Evolutionary conservation across 2,888 invertebrate genomes (phyloP).

Genomic region (Gasteruption jaculator): DNA sequence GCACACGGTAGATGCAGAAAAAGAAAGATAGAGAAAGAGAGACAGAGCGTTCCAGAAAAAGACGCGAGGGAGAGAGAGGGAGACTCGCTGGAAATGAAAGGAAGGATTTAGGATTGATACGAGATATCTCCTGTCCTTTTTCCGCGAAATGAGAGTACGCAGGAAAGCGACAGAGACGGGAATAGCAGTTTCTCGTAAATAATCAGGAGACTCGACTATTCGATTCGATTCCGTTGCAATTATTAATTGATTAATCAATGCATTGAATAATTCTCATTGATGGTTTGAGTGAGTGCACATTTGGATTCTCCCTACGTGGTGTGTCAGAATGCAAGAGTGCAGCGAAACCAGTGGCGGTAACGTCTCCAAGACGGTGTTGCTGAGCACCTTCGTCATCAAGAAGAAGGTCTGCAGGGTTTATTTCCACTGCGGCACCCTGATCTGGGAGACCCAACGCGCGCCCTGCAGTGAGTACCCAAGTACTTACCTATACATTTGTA

Average conservation of each 20-base stretch:
- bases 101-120: too few species aligned
- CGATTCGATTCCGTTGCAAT: slow-evolving; percentile 7
- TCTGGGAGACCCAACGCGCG: slow-evolving; percentile 61
- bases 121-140: too few species aligned
- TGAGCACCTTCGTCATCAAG: slow-evolving; percentile 59
- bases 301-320: slow-evolving; percentile 6
- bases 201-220: slow-evolving; percentile 17
- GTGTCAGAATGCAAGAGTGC: too few species aligned
- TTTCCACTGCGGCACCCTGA: slow-evolving; percentile 60
- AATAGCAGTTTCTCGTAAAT: too few species aligned
- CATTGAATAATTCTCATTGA: slow-evolving; percentile 3
- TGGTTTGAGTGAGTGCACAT: neutral
- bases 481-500: too few species aligned
- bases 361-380: slow-evolving; percentile 43
- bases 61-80: too few species aligned
- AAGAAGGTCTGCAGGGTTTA: slow-evolving; percentile 62
- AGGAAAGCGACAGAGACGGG: too few species aligned
- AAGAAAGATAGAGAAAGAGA: too few species aligned
- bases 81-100: too few species aligned
- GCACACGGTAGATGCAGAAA: too few species aligned
- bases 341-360: slow-evolving; percentile 28
- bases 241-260: slow-evolving; percentile 1
- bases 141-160: too few species aligned
- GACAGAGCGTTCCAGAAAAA: too few species aligned
- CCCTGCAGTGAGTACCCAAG: slow-evolving; percentile 54